Evolutionary conservation across 2,797 vertebrate species (phyloP), one percentile per base, ranked within the genome.

Genomic region (Antennarius maculatus): DNA sequence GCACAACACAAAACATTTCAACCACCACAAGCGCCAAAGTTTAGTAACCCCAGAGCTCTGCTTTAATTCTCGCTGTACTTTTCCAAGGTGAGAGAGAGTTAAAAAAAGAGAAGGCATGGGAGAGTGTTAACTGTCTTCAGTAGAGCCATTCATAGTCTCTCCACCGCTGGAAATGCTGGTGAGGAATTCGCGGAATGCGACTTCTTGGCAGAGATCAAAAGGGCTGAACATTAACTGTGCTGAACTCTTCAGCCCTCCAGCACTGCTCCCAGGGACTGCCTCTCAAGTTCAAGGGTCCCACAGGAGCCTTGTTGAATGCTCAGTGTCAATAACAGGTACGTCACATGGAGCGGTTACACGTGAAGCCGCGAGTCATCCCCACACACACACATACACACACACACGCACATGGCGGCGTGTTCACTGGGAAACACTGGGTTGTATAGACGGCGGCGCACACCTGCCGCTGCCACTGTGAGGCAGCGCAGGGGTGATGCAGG

Each of bases 181-280:
- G 80, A 88, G 91, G 92, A 93, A 94, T 93, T 92, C 87, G 47
- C 69, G 85, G 92, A 94, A 94, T 93, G 92, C 69, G 53, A 79
- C 89, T 90, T 91, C 86, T 75, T 61, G 39, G 86, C 82, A 89
- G 54, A 88, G 88, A 92, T 93, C 86, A 92, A 90, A 91, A 72
- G 87, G 71, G 81, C 90, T 92, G 86, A 92, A 93, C 89, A 92
- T 93, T 93, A 91, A 93, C 92, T 66, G 66, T 3, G 66, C 71
- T 89, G 86, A 92, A 90, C 88, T 82, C 78, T 77, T 74, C 85
- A 82, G 86, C 79, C 83, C 82, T 81, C 59, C 78, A 63, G 82
- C 48, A 70, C 72, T 71, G 79, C 80, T 90, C 86, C 75, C 88
- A 86, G 83, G 69, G 70, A 80, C 86, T 71, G 74, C 66, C 74